These are phyloP conservation scores for Andrena praecox DNA, from an alignment of 2,888 invertebrate species.

Conservation along the genomic window DNA sequence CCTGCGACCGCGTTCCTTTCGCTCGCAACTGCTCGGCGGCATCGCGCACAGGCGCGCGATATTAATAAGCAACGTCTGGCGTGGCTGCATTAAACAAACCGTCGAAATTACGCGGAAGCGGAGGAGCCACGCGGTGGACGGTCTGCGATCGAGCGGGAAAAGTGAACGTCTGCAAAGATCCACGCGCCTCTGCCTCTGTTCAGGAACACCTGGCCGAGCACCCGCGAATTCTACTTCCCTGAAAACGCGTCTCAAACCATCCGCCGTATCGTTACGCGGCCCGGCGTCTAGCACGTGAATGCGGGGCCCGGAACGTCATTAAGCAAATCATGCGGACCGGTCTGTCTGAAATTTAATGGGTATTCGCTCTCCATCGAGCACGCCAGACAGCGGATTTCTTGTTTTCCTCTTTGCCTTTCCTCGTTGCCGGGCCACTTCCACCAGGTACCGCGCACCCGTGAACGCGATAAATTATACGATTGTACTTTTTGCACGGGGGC, in stretches of 20 bases:
- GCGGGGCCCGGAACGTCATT: constrained; percentile 70
- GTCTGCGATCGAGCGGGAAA: constrained; percentile 36
- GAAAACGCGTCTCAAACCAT: constrained; percentile 21
- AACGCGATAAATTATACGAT: constrained; percentile 55
- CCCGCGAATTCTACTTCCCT: constrained; percentile 48
- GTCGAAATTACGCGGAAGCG: neutral
- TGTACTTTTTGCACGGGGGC: constrained; percentile 44
- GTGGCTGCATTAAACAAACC: constrained; percentile 19
- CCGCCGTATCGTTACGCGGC: constrained; percentile 41
- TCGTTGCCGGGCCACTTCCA: constrained; percentile 18
- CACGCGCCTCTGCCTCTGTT: constrained; percentile 63
- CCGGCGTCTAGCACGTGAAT: constrained; percentile 63
- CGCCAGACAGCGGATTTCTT: constrained; percentile 44
- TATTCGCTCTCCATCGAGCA: constrained; percentile 58
- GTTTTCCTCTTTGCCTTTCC: constrained; percentile 34
- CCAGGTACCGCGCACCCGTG: constrained; percentile 31
- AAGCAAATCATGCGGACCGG: constrained; percentile 74
- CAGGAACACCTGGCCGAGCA: constrained; percentile 68
- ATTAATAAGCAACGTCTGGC: constrained; percentile 73
- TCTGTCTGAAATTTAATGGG: constrained; percentile 76
- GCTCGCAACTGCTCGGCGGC: constrained; percentile 67
- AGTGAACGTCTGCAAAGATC: constrained; percentile 72
- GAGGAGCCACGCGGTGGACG: neutral
- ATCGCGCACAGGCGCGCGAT: constrained; percentile 71
- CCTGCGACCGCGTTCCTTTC: constrained; percentile 78